Evolutionary conservation across 92 coral and sea anemone genomes (phyloP).

Genomic region (Zoanthus sansibaricus): DNA sequence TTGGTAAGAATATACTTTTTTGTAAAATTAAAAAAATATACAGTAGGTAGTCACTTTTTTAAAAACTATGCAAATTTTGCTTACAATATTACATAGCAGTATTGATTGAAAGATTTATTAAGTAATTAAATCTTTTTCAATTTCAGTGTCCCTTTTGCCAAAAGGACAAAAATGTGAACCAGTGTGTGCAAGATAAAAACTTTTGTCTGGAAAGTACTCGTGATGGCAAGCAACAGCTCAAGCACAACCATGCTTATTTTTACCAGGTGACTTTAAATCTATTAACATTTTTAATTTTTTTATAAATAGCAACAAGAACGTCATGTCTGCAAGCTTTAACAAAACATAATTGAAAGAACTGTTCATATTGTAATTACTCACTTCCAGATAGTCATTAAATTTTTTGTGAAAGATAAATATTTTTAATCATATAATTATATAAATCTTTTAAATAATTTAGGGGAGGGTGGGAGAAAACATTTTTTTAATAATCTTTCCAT

Average conservation of each 20-base stretch:
- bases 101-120: neutral
- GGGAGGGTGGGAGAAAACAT: neutral
- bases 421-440: neutral
- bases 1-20: neutral
- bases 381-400: neutral
- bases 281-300: neutral
- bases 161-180: conserved; percentile 1
- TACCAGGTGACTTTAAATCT: conserved; percentile 40
- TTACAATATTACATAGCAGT: neutral
- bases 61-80: neutral
- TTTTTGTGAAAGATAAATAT: neutral
- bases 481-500: neutral
- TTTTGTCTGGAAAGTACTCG: conserved; percentile 5
- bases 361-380: neutral
- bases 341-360: neutral
- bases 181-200: conserved; percentile 6
- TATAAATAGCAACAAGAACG: neutral
- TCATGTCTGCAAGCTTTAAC: neutral
- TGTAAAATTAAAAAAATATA: neutral
- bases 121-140: neutral
- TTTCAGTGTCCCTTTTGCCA: conserved; percentile 20
- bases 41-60: neutral
- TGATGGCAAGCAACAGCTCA: conserved; percentile 13
- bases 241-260: conserved; percentile 47
- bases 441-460: neutral